These are phyloP conservation scores for Dermatemys mawii DNA, from an alignment of 2,113 vertebrate species.

Conservation along the genomic window DNA sequence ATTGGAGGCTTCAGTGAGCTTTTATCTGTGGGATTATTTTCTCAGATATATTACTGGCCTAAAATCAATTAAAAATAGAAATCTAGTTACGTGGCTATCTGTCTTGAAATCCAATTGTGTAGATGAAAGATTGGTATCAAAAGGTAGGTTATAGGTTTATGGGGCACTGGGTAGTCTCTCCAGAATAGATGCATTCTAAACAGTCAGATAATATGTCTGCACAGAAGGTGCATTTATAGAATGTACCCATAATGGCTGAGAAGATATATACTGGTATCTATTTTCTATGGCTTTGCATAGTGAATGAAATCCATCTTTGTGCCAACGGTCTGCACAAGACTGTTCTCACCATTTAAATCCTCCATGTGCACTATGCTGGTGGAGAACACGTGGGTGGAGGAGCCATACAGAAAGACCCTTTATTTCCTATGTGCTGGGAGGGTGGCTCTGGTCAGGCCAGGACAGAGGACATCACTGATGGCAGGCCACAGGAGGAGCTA, in stretches of 20 bases:
- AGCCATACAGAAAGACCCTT: not conserved
- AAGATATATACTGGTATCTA: not conserved
- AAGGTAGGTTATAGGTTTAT: not conserved
- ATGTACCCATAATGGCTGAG: not conserved
- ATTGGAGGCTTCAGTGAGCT: not conserved
- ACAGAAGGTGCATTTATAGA: not conserved
- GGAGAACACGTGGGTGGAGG: too few relatives aligned
- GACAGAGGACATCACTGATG: not conserved
- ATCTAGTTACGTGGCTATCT: not conserved
- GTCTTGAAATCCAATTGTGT: not conserved
- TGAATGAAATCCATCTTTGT: not conserved
- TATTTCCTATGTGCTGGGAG: not conserved
- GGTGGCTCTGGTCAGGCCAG: not conserved
- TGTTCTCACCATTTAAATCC: not conserved
- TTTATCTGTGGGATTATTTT: not conserved
- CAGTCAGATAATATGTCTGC: accelerated
- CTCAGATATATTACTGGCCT: not conserved
- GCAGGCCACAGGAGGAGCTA: not conserved
- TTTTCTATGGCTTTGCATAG: not conserved
- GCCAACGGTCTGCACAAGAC: not conserved
- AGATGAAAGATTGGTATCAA: not conserved
- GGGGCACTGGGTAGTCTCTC: not conserved
- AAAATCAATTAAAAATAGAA: not conserved
- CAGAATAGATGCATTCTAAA: not conserved
- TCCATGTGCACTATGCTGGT: not conserved